These are phyloP conservation scores for Caenorhabditis wallacei DNA, from an alignment of 2,888 invertebrate species.

Conservation along the genomic window DNA sequence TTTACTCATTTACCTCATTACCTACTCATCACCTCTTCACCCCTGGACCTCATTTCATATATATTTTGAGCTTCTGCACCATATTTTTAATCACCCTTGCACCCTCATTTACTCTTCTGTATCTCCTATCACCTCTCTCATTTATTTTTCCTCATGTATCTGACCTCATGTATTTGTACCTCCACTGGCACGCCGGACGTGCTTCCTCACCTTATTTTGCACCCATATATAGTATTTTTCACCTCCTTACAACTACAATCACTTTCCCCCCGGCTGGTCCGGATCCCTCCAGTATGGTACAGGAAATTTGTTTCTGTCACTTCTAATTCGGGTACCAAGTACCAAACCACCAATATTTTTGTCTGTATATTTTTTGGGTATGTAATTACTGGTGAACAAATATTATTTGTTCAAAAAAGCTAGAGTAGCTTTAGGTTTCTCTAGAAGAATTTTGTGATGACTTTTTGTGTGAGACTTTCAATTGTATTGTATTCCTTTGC, in stretches of 20 bases:
- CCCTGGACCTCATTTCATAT: slow-evolving; percentile 4
- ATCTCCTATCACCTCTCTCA: not conserved
- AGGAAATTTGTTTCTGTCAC: not conserved
- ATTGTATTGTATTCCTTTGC: not conserved
- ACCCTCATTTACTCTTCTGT: not conserved
- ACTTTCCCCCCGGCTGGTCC: slow-evolving; percentile 1
- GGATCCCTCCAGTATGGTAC: not conserved
- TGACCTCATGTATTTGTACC: not conserved
- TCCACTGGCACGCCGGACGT: not conserved
- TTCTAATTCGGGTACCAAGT: not conserved
- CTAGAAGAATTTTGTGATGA: slow-evolving; percentile 11
- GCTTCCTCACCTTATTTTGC: not conserved
- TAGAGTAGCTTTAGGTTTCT: slow-evolving; percentile 6
- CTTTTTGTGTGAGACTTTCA: slow-evolving; percentile 2
- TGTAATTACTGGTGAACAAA: slow-evolving; percentile 2
- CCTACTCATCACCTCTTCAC: not conserved
- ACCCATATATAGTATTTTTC: not conserved
- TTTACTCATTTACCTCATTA: not conserved
- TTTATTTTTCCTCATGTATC: slow-evolving; percentile 9
- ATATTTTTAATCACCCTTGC: not conserved
- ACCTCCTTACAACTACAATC: not conserved
- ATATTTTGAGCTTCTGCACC: not conserved
- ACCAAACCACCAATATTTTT: not conserved
- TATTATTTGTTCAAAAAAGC: not conserved
- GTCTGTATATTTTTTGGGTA: slow-evolving; percentile 10